Evolutionary conservation across 2,888 invertebrate species (phyloP).

Genomic region (Cylindroiulus punctatus): DNA sequence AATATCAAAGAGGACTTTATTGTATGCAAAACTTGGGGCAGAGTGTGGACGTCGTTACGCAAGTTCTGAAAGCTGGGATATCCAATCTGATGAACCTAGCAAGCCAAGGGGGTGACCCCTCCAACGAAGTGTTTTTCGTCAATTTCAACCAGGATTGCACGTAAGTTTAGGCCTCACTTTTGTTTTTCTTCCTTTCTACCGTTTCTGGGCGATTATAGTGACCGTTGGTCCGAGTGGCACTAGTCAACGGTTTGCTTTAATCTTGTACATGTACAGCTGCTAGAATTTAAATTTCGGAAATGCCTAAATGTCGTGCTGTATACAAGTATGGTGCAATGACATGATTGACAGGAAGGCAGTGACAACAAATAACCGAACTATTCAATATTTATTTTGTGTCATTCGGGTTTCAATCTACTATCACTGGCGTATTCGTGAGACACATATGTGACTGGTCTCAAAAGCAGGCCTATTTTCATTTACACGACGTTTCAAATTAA

Average conservation of each 20-base stretch:
- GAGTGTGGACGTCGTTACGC: conserved; percentile 69
- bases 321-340: background rate
- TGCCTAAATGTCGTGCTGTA: background rate
- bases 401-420: background rate
- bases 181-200: conserved; percentile 37
- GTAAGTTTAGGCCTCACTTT: conserved; percentile 75
- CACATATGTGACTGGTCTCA: no score
- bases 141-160: conserved; percentile 98
- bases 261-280: no score
- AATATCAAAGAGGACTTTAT: conserved; percentile 30
- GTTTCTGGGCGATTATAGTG: background rate
- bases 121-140: conserved; percentile 88
- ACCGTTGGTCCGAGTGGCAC: background rate
- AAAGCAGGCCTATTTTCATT: no score
- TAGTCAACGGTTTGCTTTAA: background rate
- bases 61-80: conserved; percentile 69
- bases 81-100: conserved; percentile 86
- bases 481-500: no score
- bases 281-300: background rate
- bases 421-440: no score
- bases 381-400: background rate
- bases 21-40: conserved; percentile 67
- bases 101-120: conserved; percentile 79
- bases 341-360: background rate
- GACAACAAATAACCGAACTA: background rate